phyloP scores from a whole-genome alignment of 2,888 invertebrate species.

The Hypomecis atomaria region DNA sequence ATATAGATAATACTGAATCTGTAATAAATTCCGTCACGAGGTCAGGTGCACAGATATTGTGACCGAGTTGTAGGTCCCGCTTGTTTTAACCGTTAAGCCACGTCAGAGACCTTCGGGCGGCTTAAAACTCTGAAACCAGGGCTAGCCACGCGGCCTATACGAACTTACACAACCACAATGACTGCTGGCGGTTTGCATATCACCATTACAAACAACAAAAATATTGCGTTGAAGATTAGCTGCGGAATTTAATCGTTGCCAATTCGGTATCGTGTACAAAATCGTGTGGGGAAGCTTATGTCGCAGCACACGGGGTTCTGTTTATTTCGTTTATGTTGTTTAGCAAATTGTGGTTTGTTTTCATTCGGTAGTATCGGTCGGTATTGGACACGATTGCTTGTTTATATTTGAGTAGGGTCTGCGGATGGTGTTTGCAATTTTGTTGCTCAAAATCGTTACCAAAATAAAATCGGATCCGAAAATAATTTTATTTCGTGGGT shows the following conservation, averaged over 20 bases:
- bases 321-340: constrained; percentile 12
- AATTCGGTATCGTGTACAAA: constrained; percentile 18
- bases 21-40: no score
- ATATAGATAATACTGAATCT: no score
- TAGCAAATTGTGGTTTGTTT: constrained; percentile 23
- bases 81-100: no score
- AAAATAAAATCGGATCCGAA: constrained; percentile 1
- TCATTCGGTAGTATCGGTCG: constrained; percentile 16
- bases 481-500: background rate
- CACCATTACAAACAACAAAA: constrained; percentile 8
- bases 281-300: constrained; percentile 16
- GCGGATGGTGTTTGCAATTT: constrained; percentile 1
- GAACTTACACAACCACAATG: no score
- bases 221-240: constrained; percentile 21
- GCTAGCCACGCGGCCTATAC: no score
- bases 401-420: constrained; percentile 11
- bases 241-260: constrained; percentile 27
- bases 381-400: constrained; percentile 17
- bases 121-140: no score
- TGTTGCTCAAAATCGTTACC: background rate
- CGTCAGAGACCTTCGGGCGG: no score
- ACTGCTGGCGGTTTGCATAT: no score
- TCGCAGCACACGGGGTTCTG: background rate
- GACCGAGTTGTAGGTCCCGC: no score
- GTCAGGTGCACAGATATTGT: no score